Percentiles rank a stretch among this genome's conserved stretches.
These are phyloP conservation scores for Odontesthes bonariensis DNA, from an alignment of 2,113 vertebrate species.

Conservation along the genomic window DNA sequence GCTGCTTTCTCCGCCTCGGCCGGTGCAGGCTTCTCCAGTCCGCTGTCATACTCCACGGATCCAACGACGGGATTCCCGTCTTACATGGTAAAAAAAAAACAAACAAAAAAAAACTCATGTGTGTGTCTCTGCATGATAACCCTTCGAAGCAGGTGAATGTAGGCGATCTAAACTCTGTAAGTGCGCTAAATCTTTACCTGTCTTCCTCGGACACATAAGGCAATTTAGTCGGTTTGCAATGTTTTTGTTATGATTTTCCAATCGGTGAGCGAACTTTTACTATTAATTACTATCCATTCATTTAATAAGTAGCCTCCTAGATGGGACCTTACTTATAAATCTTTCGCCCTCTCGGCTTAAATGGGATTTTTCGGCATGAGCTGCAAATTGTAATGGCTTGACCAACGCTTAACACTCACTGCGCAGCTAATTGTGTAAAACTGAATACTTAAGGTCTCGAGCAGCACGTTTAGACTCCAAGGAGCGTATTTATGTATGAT, in stretches of 20 bases:
- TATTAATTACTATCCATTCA: neutral
- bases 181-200: neutral
- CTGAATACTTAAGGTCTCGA: slow-evolving; percentile 29
- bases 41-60: slow-evolving; percentile 93
- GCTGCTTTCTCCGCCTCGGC: slow-evolving; percentile 95
- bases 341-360: slow-evolving; percentile 30
- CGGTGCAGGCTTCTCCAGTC: slow-evolving; percentile 91
- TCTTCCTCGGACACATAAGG: neutral
- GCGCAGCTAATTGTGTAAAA: slow-evolving; percentile 60
- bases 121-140: neutral
- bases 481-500: slow-evolving; percentile 24
- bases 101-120: neutral
- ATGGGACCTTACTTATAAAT: slow-evolving; percentile 26
- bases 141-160: neutral
- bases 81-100: slow-evolving; percentile 91
- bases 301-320: slow-evolving; percentile 17
- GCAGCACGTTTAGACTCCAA: slow-evolving; percentile 7
- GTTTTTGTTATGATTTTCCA: neutral
- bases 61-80: slow-evolving; percentile 93
- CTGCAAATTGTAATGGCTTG: slow-evolving; percentile 45
- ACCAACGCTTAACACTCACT: slow-evolving; percentile 41
- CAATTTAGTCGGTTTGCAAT: neutral
- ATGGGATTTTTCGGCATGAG: slow-evolving; percentile 50
- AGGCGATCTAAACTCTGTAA: neutral
- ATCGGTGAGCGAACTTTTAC: slow-evolving; percentile 44